These are phyloP conservation scores for Caenorhabditis elegans DNA, from an alignment of 1,140 invertebrate genomes.

Conservation along the genomic window WBcel235 BX284604.4:254501-255000, in stretches of 20 bases:
- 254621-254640: background rate
- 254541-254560: background rate
- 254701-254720: background rate
- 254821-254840: background rate
- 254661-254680: background rate
- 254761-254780: background rate
- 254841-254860: too few relatives aligned
- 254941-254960: background rate
- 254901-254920: background rate
- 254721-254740: background rate
- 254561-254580: conserved; percentile 15
- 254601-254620: background rate
- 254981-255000: background rate
- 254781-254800: too few relatives aligned
- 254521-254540: background rate
- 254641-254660: background rate
- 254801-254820: too few relatives aligned
- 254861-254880: background rate
- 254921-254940: background rate
- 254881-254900: background rate
- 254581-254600: background rate
- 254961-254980: background rate
- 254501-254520: background rate
- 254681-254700: background rate
- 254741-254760: background rate